Conservation (phyloP, 2,797 vertebrate species). For the Molossus molossus region DNA sequence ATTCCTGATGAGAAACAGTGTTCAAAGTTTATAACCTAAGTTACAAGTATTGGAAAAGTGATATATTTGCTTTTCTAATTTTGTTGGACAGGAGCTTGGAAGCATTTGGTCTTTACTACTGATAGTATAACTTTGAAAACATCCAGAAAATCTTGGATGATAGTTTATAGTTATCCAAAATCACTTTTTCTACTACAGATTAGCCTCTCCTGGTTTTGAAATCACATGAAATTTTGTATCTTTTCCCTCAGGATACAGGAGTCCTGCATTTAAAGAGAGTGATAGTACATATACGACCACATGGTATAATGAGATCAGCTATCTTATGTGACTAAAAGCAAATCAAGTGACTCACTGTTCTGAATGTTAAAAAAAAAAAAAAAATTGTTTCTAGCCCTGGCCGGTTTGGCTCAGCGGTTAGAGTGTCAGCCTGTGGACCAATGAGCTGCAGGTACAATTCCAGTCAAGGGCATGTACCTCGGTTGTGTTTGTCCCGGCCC, state of each 20-base stretch:
- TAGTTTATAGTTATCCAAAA: neutral
- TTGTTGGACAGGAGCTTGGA: neutral
- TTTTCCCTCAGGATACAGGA: neutral
- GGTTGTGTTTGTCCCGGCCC: no score
- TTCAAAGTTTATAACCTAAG: neutral
- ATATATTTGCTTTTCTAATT: conserved; percentile 5
- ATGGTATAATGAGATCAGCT: neutral
- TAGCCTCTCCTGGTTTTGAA: conserved; percentile 36
- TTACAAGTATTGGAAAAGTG: neutral
- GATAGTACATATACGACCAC: neutral
- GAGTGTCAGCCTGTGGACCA: no score
- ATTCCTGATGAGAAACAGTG: neutral
- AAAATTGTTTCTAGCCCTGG: no score
- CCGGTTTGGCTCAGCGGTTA: no score
- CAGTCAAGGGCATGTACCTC: no score
- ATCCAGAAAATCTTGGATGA: neutral
- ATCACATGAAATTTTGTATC: neutral
- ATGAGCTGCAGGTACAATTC: no score
- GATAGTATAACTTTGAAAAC: neutral
- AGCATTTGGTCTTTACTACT: conserved; percentile 2
- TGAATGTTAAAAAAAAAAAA: neutral
- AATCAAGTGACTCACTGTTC: neutral
- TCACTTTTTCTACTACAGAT: conserved; percentile 19
- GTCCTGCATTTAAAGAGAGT: neutral
- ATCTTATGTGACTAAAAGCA: conserved; percentile 8